These are phyloP conservation scores for Pteropus alecto DNA, from an alignment of 2,113 vertebrate species.

Conservation along the genomic window DNA sequence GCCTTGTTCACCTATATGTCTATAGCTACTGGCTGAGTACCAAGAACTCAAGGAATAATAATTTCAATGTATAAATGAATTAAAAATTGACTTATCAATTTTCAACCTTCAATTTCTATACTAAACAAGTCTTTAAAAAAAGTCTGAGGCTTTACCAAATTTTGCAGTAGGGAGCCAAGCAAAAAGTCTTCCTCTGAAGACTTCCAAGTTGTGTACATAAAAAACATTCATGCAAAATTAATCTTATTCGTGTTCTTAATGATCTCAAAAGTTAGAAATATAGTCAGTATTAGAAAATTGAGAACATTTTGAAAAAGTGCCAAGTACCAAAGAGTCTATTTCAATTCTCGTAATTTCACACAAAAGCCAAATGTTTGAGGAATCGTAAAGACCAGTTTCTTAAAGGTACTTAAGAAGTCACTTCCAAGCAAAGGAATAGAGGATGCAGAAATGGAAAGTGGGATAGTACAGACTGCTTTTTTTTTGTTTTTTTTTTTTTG, in stretches of 20 bases:
- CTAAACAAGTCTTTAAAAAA: neutral
- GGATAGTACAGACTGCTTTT: neutral
- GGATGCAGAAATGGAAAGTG: neutral
- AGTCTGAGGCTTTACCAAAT: neutral
- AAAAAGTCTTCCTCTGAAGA: conserved; percentile 52
- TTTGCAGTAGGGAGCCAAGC: neutral
- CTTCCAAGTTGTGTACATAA: neutral
- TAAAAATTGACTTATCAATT: neutral
- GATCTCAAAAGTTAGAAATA: conserved; percentile 24
- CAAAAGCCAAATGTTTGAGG: neutral
- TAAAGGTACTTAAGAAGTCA: neutral
- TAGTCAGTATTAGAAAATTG: neutral
- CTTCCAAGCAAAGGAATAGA: neutral
- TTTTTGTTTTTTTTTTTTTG: neutral
- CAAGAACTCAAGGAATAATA: neutral
- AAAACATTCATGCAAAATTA: neutral
- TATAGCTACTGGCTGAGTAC: neutral
- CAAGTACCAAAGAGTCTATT: conserved; percentile 17
- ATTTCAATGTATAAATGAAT: neutral
- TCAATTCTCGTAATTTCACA: conserved; percentile 6
- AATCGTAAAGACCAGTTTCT: neutral
- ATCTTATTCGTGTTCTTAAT: neutral
- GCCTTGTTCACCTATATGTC: neutral
- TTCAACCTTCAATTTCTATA: neutral
- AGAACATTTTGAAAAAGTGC: conserved; percentile 17